phyloP scores from a whole-genome alignment of 2,888 invertebrate species.

The Elysia crispata region DNA sequence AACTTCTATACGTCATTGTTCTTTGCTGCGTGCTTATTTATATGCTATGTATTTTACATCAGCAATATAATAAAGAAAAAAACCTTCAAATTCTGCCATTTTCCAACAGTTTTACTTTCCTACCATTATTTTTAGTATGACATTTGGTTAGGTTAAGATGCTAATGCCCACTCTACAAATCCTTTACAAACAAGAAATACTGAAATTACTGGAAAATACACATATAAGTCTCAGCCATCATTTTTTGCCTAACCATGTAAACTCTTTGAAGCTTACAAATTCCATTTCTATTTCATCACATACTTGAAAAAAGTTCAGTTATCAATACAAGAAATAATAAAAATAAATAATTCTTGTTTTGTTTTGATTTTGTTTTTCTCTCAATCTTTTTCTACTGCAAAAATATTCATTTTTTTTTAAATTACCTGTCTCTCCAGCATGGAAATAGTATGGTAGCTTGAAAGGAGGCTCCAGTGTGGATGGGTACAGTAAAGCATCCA shows the following conservation, averaged over 20 bases:
- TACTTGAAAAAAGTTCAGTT: no score
- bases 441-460: constrained; percentile 73
- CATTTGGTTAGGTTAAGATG: neutral
- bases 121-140: neutral
- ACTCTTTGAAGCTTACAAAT: no score
- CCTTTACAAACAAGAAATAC: no score
- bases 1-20: neutral
- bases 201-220: no score
- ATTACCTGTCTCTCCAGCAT: constrained; percentile 75
- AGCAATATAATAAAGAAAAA: no score
- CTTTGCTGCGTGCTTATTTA: no score
- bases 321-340: neutral
- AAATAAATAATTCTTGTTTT: neutral
- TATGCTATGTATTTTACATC: no score
- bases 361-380: neutral
- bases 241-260: no score
- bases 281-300: no score
- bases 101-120: no score
- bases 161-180: neutral
- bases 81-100: no score
- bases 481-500: constrained; percentile 68
- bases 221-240: no score
- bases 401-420: neutral
- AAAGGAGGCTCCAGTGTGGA: constrained; percentile 60
- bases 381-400: neutral